A percentile compares a stretch with the other conserved stretches of the same genome.
phyloP scores from a whole-genome alignment of 2,888 invertebrate genomes.

The Bombylius discolor region DNA sequence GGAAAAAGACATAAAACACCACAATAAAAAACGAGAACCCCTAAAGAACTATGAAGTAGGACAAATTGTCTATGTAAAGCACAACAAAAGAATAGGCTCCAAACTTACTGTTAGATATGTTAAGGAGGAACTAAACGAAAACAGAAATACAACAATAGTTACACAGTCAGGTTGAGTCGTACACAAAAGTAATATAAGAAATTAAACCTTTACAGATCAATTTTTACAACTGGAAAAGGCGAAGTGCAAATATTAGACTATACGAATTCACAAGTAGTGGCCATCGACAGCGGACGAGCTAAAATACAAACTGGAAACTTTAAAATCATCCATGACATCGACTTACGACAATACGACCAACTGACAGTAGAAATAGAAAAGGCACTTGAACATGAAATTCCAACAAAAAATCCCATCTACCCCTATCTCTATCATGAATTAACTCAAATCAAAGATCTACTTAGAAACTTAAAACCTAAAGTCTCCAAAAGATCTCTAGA shows the following conservation, averaged over 20 bases:
- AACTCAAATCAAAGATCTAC: background rate
- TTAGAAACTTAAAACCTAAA: background rate
- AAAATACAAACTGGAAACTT: constrained; percentile 1
- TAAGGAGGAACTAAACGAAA: constrained; percentile 10
- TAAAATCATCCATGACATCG: background rate
- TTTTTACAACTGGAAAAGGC: background rate
- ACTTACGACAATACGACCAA: background rate
- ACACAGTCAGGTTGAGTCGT: background rate
- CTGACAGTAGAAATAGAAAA: background rate
- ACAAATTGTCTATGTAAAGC: constrained; percentile 11
- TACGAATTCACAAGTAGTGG: constrained; percentile 1
- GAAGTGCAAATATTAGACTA: constrained; percentile 1
- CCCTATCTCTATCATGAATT: background rate
- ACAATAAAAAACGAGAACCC: constrained; percentile 9
- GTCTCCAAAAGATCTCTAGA: background rate
- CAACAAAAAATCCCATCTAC: background rate
- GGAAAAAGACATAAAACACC: constrained; percentile 2
- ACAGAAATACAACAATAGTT: background rate
- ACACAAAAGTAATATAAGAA: background rate
- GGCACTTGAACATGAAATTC: background rate
- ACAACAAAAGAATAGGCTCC: constrained; percentile 11
- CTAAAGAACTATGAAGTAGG: constrained; percentile 10
- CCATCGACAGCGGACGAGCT: background rate
- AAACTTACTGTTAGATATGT: constrained; percentile 7
- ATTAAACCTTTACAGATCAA: background rate